Evolutionary conservation across 2,888 invertebrate species (phyloP).

Genomic region (Hoplodrina ambigua): DNA sequence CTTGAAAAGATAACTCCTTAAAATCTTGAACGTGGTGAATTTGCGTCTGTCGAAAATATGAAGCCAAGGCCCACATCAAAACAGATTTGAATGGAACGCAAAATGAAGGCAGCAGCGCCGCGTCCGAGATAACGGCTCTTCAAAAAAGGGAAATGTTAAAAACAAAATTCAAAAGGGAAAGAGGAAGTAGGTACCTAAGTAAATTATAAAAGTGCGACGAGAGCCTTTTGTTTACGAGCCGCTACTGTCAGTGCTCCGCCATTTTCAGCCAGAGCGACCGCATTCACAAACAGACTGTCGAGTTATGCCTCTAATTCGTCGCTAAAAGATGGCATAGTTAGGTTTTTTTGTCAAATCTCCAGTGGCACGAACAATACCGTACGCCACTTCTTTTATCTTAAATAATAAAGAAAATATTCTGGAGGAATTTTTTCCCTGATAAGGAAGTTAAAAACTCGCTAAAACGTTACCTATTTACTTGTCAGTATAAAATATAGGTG

Average conservation of each 20-base stretch:
- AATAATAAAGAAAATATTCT: constrained; percentile 60
- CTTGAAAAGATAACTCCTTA: constrained; percentile 51
- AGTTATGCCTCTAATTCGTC: constrained; percentile 70
- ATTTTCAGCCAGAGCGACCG: constrained; percentile 70
- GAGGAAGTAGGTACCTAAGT: constrained; percentile 80
- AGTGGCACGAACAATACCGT: constrained; percentile 64
- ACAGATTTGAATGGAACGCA: constrained; percentile 79
- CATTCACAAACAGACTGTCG: constrained; percentile 73
- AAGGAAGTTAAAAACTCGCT: constrained; percentile 56
- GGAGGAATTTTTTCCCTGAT: constrained; percentile 43
- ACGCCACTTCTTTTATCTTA: constrained; percentile 60
- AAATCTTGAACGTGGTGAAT: constrained; percentile 63
- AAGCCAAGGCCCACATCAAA: constrained; percentile 75
- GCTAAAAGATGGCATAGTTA: constrained; percentile 65
- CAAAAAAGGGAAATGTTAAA: constrained; percentile 82
- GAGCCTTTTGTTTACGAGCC: constrained; percentile 81
- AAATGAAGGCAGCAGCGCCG: constrained; percentile 78
- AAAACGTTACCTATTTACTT: constrained; percentile 57
- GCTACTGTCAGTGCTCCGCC: constrained; percentile 74
- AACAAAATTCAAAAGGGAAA: constrained; percentile 84
- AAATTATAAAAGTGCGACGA: constrained; percentile 85
- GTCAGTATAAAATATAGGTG: constrained; percentile 54
- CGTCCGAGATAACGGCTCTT: constrained; percentile 83
- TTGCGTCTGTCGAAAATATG: constrained; percentile 72
- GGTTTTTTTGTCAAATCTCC: constrained; percentile 64